Evolutionary conservation across 1,140 invertebrate genomes (phyloP), one percentile per base, ranked within the genome.

Genomic region (Hylyphantes graminicola): DNA sequence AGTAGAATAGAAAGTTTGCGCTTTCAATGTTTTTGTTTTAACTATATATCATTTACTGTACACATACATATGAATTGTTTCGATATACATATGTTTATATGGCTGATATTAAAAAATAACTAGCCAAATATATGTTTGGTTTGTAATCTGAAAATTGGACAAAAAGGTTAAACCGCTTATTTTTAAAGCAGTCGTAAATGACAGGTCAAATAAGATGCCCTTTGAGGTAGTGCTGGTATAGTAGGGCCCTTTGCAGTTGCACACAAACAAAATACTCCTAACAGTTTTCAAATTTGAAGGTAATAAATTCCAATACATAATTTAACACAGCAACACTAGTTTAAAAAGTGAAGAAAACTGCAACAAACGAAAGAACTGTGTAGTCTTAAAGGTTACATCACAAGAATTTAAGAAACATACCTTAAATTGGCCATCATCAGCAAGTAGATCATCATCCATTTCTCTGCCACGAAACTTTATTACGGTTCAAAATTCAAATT

Each of bases 381-480:
- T 12, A 19, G 21, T 65, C 10, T 11, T 9, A 65, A 19, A n/a
- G 19, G 4, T 11, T 11, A 65, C n/a, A 11, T 19, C 63, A 21
- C n/a, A 65, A 19, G 10, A 65, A 19, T 19, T 7, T 21, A 19
- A 59, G n/a, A n/a, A 65, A 73, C 11, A 19, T 73, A 79, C 77
- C 48, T 79, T 79, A 19, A 68, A 79, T 57, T 67, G 77, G 11
- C 77, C 77, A 57, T 79, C 77, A 68, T 79, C 77, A 57, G 77
- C 77, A 55, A 79, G 77, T 35, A 79, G 54, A 79, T 79, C 77
- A 35, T 79, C 77, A 68, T 79, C 77, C 77, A 79, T 79, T 57
- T 64, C 68, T 15, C 2, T 54, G 35, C 35, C 35, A 35, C 35
- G 35, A 35, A 35, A 35, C 35, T 35, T 35, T 35, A 35, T 2